Conservation (phyloP, 2,113 vertebrate genomes). For the Steatornis caripensis region DNA sequence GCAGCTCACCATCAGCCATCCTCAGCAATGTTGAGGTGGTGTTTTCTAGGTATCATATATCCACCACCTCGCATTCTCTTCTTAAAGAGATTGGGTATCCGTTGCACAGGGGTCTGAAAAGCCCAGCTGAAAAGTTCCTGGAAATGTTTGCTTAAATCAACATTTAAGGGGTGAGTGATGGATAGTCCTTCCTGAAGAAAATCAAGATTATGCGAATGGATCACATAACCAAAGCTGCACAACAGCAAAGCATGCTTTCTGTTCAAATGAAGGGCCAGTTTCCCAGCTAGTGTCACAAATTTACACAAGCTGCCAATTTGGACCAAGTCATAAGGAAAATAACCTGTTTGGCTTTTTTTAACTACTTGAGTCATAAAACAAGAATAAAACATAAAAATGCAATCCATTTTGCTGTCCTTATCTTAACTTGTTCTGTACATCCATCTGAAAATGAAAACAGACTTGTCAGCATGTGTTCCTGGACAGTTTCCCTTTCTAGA, state of each 20-base stretch:
- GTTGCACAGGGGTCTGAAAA: not conserved
- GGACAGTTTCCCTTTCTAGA: not conserved
- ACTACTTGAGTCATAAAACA: not conserved
- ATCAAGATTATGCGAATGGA: not conserved
- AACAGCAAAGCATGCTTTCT: not conserved
- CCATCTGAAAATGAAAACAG: not conserved
- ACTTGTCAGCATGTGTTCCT: not conserved
- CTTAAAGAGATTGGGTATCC: not conserved
- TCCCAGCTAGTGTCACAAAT: not conserved
- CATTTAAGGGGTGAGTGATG: not conserved
- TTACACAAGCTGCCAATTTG: not conserved
- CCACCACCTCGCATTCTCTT: not conserved
- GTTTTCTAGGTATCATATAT: not conserved
- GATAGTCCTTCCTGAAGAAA: not conserved
- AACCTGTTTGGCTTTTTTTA: not conserved
- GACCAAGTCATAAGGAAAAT: not conserved
- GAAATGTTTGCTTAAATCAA: not conserved
- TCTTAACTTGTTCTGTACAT: not conserved
- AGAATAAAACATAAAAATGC: not conserved
- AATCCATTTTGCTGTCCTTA: not conserved
- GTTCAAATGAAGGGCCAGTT: not conserved
- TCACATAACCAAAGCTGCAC: not conserved
- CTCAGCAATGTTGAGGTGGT: not conserved
- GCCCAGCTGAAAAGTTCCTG: not conserved
- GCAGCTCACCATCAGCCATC: not conserved